Percentiles rank a stretch among this genome's conserved stretches.
Conservation (phyloP, 2,797 vertebrate species). For the Clarias pachynema region DNA sequence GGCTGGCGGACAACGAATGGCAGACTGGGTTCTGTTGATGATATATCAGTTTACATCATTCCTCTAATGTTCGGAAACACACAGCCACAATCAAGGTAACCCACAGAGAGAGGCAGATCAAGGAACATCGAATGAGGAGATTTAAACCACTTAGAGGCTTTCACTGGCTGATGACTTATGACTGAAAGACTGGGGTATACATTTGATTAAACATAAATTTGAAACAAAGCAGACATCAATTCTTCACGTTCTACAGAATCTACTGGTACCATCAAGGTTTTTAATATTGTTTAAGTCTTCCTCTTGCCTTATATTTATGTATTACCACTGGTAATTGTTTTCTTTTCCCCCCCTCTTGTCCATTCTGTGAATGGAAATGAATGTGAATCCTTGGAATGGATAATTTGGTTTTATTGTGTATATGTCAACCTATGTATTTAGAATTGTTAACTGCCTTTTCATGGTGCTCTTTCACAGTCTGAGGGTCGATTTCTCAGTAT, state of each 20-base stretch:
- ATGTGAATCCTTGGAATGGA: conserved; percentile 26
- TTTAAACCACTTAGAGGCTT: not conserved
- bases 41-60: conserved; percentile 98
- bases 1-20: conserved; percentile 96
- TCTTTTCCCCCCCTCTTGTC: not conserved
- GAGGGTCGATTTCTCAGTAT: conserved; percentile 13
- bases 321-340: not conserved
- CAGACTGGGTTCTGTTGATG: conserved; percentile 93
- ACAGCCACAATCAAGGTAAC: conserved; percentile 70
- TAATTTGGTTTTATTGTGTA: conserved; percentile 19
- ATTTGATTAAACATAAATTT: conserved; percentile 11
- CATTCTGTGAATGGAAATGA: conserved; percentile 67
- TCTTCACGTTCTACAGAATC: not conserved
- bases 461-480: not conserved
- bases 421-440: not conserved
- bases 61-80: conserved; percentile 88
- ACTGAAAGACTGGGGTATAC: conserved; percentile 9
- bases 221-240: conserved; percentile 5
- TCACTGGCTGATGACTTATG: conserved; percentile 1
- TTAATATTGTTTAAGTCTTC: conserved; percentile 31
- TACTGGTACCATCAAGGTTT: not conserved
- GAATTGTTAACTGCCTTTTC: conserved; percentile 15
- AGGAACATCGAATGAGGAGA: conserved; percentile 7
- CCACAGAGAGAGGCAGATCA: conserved; percentile 31
- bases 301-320: conserved; percentile 22